Base-by-base conservation (phyloP, 2,888 invertebrate genomes). In the Diarsia brunnea region DNA sequence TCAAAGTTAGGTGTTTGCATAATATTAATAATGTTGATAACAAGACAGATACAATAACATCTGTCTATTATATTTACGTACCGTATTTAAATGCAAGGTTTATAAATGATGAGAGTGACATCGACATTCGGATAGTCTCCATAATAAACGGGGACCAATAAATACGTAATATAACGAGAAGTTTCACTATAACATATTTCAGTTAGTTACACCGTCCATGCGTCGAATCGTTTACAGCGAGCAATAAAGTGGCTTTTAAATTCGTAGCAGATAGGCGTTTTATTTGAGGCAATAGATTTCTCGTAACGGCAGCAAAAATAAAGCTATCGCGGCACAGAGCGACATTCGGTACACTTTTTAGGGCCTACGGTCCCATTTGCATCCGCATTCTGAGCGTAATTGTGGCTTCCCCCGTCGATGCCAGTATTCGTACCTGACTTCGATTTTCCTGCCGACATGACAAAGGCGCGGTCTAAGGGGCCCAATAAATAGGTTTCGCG, bases 391-490 rank as follows among this genome's bases (percentile, higher is more conserved):
- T 92, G 89, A 93, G 88, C 91, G 95, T 95, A 95, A 95, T 96
- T 95, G 95, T 94, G 94, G 95, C 92, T 93, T 94, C 95, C 95
- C 91, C 85, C 82, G 79, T 81, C 75, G 66, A 78, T 87, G 87
- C 87, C 90, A 91, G 89, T 87, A 88, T 89, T 91, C 92, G 91
- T 94, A 94, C 95, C 95, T 95, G 94, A 94, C 93, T 95, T 95
- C 95, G 95, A 95, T 95, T 95, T 95, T 94, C 93, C 91, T 91
- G 91, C 89, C 91, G 91, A 96, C 95, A 96, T 94, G 95, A 95
- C 94, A 96, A 96, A 96, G 95, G 96, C 95, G 95, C 95, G 95
- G 95, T 93, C 95, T 95, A 90, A 94, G 91, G 94, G 94, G 94
- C 87, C 94, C 95, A 94, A 96, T 96, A 95, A 95, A 95, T 95